Evolutionary conservation across 2,113 vertebrate genomes (phyloP), one percentile per base, ranked within the genome.

Genomic region (Peromyscus californicus): DNA sequence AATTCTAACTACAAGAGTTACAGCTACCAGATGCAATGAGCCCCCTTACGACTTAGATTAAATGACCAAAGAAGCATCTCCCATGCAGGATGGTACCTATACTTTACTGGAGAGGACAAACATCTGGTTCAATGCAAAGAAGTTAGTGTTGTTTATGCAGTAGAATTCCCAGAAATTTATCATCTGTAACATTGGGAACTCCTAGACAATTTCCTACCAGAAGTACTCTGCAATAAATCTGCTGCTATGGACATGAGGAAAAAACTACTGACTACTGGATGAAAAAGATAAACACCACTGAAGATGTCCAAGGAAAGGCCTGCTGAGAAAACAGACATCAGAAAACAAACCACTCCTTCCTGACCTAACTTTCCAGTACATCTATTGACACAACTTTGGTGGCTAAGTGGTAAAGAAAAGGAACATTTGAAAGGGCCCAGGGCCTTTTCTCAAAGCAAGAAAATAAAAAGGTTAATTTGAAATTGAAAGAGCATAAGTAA

Each of bases 11-110:
- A 63, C 11, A 89, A 82, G 59, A 93, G 93, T 76, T 3, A 2
- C n/a, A 96, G 59, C 19, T 93, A 65, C n/a, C 26, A 88, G 91
- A 54, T 89, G 33, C 42, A 89, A 91, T 7, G 31, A 95, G 33
- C 57, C 91, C 15, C 29, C 29, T 1, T 70, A 67, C 54, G 13
- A 74, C 22, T 69, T 59, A 94, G 48, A 96, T 2, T 75, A 15
- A 97, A 69, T 36, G 90, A 33, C 67, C 29, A 93, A 70, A 6
- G 17, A 96, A 76, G 26, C 86, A 57, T 22, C 7, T 26, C 80
- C 65, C 51, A 42, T 39, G 13, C 39, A 88, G 59, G 54, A 36
- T 92, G 45, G 29, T 54, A 88, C 61, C 29, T 72, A 70, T 45
- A 72, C 70, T 33, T 96, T 76, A 85, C 17, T 54, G 39, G 59